A percentile compares a stretch with the other conserved stretches of the same genome.
These are phyloP conservation scores for Eurypyga helias DNA, from an alignment of 2,113 vertebrate species.

Conservation along the genomic window DNA sequence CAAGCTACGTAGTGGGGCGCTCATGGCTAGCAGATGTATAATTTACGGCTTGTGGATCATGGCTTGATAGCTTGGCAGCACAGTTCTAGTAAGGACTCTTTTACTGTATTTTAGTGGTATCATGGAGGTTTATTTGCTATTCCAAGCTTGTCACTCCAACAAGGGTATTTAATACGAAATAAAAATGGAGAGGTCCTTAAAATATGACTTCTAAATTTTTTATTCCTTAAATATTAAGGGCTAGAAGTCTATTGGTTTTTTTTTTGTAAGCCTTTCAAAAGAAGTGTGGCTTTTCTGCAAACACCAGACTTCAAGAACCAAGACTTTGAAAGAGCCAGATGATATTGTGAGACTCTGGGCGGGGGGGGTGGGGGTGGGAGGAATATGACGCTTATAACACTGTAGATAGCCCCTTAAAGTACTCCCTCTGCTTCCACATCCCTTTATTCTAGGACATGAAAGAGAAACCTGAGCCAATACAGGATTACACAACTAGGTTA, in stretches of 20 bases:
- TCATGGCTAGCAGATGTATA: neutral
- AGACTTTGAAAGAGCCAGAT: slow-evolving; percentile 12
- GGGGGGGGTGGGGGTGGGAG: too few species aligned
- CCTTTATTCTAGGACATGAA: slow-evolving; percentile 48
- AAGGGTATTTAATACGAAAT: neutral
- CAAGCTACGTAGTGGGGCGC: neutral
- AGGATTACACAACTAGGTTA: slow-evolving; percentile 30
- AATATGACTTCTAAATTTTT: neutral
- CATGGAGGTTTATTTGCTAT: neutral
- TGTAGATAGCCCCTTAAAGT: neutral
- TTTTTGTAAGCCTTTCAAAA: neutral
- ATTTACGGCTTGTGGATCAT: neutral
- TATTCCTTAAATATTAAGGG: neutral
- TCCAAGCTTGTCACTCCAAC: neutral
- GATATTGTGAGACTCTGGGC: neutral
- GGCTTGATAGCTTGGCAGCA: neutral
- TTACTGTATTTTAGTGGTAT: neutral
- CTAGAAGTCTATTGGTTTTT: neutral
- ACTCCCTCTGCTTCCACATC: slow-evolving; percentile 20
- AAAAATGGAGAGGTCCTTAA: neutral
- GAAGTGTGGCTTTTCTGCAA: neutral
- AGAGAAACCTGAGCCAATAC: slow-evolving; percentile 17
- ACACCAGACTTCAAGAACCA: neutral
- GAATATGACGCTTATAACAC: neutral
- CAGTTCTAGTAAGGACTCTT: neutral